These are phyloP conservation scores for Sebastes dallii DNA, from an alignment of 2,797 vertebrate genomes.

Conservation along the genomic window DNA sequence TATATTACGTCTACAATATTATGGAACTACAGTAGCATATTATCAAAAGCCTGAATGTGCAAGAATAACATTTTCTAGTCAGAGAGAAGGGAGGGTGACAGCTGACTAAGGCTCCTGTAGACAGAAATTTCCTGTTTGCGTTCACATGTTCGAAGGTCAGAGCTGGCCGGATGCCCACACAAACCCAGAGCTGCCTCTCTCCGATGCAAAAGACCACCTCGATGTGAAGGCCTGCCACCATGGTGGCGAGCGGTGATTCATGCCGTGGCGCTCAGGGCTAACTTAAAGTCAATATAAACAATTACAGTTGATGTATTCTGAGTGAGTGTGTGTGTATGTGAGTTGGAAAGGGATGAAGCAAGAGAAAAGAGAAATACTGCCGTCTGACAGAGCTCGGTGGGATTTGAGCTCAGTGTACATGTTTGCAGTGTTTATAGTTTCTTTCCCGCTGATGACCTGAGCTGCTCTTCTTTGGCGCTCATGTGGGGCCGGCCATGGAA, in stretches of 20 bases:
- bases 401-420: conserved; percentile 23
- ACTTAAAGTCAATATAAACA: conserved; percentile 59
- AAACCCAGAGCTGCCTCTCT: conserved; percentile 40
- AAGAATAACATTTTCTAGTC: conserved; percentile 3
- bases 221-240: conserved; percentile 21
- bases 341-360: background rate
- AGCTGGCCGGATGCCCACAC: conserved; percentile 58
- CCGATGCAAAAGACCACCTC: conserved; percentile 46
- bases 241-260: conserved; percentile 49
- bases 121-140: conserved; percentile 52
- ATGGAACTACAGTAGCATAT: background rate
- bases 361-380: conserved; percentile 32
- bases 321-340: conserved; percentile 15
- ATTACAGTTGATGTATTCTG: conserved; percentile 51
- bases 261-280: conserved; percentile 27
- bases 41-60: background rate
- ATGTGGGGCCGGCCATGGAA: background rate
- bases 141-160: conserved; percentile 49
- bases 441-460: conserved; percentile 12
- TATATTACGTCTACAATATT: background rate
- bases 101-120: conserved; percentile 19
- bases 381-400: conserved; percentile 7
- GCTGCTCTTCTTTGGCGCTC: background rate
- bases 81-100: conserved; percentile 11
- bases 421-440: conserved; percentile 33